Conservation (phyloP, 1,140 invertebrate genomes). For the Micrasema longulum region DNA sequence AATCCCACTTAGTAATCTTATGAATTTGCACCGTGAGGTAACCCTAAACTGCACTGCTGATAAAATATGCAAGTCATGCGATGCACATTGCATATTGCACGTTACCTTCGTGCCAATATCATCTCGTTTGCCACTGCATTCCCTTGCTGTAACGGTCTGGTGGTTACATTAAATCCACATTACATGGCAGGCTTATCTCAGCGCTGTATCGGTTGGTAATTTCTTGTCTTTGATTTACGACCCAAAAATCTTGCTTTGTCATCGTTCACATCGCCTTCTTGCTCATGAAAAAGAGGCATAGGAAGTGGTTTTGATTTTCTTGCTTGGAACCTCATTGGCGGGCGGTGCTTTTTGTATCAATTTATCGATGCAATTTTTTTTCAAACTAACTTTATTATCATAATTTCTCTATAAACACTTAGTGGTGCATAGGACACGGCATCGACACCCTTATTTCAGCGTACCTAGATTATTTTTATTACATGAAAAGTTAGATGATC, state of each 20-base stretch:
- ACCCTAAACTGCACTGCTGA: too few species aligned
- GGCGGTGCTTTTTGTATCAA: not conserved
- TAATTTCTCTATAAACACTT: too few species aligned
- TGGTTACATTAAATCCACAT: slow-evolving; percentile 43
- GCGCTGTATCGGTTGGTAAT: slow-evolving; percentile 54
- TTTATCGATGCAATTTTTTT: too few species aligned
- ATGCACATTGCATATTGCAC: not conserved
- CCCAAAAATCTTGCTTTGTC: slow-evolving; percentile 50
- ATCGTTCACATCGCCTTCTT: slow-evolving; percentile 44
- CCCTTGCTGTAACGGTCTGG: slow-evolving; percentile 5
- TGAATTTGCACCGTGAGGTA: too few species aligned
- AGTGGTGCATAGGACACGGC: too few species aligned
- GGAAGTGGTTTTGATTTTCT: too few species aligned
- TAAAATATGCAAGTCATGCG: too few species aligned
- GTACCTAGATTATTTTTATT: too few species aligned
- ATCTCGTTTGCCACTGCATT: not conserved
- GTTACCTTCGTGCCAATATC: not conserved
- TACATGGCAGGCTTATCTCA: slow-evolving; percentile 52
- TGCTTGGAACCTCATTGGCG: not conserved
- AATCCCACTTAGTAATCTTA: too few species aligned
- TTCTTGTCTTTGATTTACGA: slow-evolving; percentile 55
- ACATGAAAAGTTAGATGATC: too few species aligned
- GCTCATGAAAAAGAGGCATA: not conserved
- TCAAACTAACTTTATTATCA: too few species aligned
- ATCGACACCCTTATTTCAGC: too few species aligned